Percentiles rank a stretch among this genome's conserved stretches.
phyloP scores from a whole-genome alignment of 2,888 invertebrate species.

The Microctonus brassicae region DNA sequence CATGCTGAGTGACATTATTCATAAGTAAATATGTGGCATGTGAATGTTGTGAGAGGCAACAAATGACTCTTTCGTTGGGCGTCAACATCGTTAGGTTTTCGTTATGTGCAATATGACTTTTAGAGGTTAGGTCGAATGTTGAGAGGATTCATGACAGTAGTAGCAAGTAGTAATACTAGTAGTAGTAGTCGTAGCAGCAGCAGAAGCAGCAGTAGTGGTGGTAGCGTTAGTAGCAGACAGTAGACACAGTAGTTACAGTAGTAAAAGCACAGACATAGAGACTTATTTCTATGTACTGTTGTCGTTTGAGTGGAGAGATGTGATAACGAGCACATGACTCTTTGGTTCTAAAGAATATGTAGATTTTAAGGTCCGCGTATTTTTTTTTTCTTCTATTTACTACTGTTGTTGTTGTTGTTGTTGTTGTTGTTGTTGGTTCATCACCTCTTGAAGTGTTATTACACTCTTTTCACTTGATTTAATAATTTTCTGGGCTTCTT shows the following conservation, averaged over 20 bases:
- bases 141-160: background rate
- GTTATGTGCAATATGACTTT: background rate
- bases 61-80: background rate
- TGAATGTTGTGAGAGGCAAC: background rate
- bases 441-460: background rate
- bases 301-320: slow-evolving; percentile 21
- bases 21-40: background rate
- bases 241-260: background rate
- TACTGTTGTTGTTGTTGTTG: background rate
- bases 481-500: background rate
- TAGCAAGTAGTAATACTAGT: too few species aligned
- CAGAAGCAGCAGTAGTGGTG: background rate
- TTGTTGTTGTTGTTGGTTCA: background rate
- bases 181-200: too few species aligned
- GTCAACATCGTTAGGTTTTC: slow-evolving; percentile 1
- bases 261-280: background rate
- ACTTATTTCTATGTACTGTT: background rate
- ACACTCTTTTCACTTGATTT: background rate
- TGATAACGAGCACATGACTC: slow-evolving; percentile 24
- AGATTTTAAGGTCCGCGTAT: background rate
- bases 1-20: background rate
- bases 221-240: background rate
- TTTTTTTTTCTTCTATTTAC: background rate
- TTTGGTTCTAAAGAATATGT: background rate
- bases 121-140: background rate